Conservation (phyloP, 2,797 vertebrate species). For the Sandelia bainsii region DNA sequence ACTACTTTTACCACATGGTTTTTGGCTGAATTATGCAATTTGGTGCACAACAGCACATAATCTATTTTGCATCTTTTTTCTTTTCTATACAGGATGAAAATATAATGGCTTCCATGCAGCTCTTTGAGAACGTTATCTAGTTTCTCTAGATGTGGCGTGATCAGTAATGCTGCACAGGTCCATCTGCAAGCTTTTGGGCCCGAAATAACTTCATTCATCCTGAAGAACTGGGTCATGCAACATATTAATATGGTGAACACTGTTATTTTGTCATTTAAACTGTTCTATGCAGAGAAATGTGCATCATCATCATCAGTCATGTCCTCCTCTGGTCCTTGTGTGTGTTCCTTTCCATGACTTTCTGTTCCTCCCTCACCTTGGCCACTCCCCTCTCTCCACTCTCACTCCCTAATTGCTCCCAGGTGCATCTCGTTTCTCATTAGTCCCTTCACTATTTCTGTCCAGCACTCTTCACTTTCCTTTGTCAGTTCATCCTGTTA, state of each 20-base stretch:
- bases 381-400: too few species aligned
- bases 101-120: conserved; percentile 97
- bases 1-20: not conserved
- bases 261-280: conserved; percentile 17
- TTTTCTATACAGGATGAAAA: conserved; percentile 88
- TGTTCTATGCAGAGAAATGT: conserved; percentile 42
- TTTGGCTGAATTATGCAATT: not conserved
- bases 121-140: conserved; percentile 95
- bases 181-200: conserved; percentile 17
- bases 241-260: conserved; percentile 17
- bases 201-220: conserved; percentile 24
- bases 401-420: too few species aligned
- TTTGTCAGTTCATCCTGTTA: too few species aligned
- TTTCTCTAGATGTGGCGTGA: not conserved
- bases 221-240: conserved; percentile 31
- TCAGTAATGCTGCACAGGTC: conserved; percentile 17
- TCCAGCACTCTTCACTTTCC: too few species aligned
- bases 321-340: too few species aligned
- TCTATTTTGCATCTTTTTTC: conserved; percentile 14
- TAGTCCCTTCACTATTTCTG: too few species aligned
- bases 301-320: too few species aligned
- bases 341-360: too few species aligned
- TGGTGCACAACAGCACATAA: not conserved
- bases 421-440: too few species aligned
- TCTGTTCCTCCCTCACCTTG: too few species aligned